These are phyloP conservation scores for Procavia capensis DNA, from an alignment of 2,113 vertebrate genomes.

Conservation along the genomic window DNA sequence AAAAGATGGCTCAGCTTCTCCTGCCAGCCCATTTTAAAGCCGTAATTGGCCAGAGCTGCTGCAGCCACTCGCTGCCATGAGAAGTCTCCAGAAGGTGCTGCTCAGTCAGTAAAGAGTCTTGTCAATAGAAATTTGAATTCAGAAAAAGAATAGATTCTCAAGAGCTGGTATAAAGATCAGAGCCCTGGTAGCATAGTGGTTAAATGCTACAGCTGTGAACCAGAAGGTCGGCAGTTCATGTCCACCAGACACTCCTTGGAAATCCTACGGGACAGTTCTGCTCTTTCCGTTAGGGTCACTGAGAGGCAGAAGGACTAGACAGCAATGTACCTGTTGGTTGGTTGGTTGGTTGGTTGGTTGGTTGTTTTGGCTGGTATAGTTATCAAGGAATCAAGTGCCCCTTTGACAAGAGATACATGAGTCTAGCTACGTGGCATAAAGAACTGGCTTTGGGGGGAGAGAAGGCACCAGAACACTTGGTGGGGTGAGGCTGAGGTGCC, in stretches of 20 bases:
- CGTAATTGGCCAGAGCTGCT: background rate
- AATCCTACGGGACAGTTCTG: no score
- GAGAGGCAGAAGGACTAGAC: no score
- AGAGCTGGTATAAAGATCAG: background rate
- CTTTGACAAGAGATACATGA: background rate
- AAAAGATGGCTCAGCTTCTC: background rate
- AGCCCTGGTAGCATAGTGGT: no score
- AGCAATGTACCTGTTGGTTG: no score
- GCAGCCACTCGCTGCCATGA: fast-evolving
- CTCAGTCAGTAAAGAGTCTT: background rate
- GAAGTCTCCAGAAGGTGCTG: background rate
- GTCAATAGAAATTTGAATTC: background rate
- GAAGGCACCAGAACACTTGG: fast-evolving
- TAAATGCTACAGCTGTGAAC: no score
- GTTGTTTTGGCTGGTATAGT: background rate
- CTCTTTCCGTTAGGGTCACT: no score
- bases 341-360: no score
- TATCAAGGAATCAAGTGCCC: background rate
- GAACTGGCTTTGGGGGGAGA: background rate
- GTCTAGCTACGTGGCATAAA: background rate
- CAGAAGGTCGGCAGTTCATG: no score
- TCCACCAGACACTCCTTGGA: no score
- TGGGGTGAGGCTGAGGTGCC: fast-evolving
- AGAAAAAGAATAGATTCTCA: background rate
- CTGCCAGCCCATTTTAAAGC: background rate